A percentile compares a stretch with the other conserved stretches of the same genome.
phyloP scores from a whole-genome alignment of 2,797 vertebrate genomes.

The Myotis pilosus region DNA sequence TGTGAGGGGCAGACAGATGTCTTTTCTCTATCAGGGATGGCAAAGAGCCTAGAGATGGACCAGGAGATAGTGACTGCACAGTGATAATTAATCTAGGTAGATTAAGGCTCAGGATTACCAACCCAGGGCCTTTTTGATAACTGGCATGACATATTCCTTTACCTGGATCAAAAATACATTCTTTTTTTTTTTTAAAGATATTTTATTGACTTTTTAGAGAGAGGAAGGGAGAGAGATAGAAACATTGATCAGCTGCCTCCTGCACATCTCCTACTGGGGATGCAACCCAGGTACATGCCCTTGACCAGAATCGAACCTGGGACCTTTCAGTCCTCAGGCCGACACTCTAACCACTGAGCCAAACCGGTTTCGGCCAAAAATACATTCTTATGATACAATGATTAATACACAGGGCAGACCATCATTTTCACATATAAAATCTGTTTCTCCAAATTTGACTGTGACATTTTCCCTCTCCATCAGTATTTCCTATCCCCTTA shows the following conservation, averaged over 20 bases:
- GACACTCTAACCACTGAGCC: too few species aligned
- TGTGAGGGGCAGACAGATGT: too few species aligned
- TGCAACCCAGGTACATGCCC: too few species aligned
- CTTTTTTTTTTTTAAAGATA: too few species aligned
- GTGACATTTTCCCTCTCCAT: not conserved
- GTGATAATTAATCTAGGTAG: not conserved
- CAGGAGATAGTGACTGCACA: not conserved
- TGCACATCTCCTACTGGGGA: too few species aligned
- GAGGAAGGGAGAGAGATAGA: too few species aligned
- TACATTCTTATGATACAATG: not conserved
- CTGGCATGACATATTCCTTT: not conserved
- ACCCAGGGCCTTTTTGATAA: not conserved
- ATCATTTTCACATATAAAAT: not conserved
- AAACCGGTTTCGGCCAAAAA: too few species aligned
- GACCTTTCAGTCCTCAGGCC: too few species aligned
- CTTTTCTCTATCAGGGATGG: not conserved
- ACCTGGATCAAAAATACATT: not conserved
- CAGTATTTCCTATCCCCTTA: not conserved
- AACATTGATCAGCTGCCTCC: too few species aligned
- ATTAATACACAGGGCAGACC: not conserved
- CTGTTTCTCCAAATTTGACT: not conserved
- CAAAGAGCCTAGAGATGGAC: not conserved
- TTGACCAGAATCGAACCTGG: too few species aligned
- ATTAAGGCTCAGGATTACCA: not conserved
- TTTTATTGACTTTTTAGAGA: too few species aligned